Conservation (phyloP, 1,140 invertebrate genomes). For the Drosophila parabipectinata region DNA sequence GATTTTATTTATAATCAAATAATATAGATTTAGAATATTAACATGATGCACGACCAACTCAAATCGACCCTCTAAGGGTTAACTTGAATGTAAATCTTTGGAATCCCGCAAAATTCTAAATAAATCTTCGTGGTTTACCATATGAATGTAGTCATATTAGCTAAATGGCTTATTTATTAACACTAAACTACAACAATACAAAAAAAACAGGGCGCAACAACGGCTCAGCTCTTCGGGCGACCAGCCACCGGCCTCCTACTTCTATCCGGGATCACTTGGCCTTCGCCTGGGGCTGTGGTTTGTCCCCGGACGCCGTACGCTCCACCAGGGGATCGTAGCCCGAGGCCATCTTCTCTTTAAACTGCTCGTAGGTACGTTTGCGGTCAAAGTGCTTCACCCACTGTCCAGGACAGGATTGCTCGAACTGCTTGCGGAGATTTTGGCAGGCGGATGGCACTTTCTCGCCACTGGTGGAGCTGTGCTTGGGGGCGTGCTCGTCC, state of each 20-base stretch:
- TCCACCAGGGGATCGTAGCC: slow-evolving; percentile 90
- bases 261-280: slow-evolving; percentile 23
- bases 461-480: slow-evolving; percentile 80
- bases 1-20: too few relatives aligned
- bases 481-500: slow-evolving; percentile 87
- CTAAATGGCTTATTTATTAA: slow-evolving; percentile 55
- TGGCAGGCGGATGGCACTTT: slow-evolving; percentile 87
- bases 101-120: not conserved
- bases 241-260: not conserved
- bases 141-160: slow-evolving; percentile 26
- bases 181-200: slow-evolving; percentile 60
- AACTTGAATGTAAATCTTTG: not conserved
- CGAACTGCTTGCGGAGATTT: slow-evolving; percentile 91
- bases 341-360: slow-evolving; percentile 94
- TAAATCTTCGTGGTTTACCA: not conserved
- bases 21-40: too few relatives aligned
- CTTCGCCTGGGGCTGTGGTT: slow-evolving; percentile 12
- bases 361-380: slow-evolving; percentile 93
- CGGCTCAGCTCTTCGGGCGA: not conserved
- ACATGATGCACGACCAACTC: not conserved
- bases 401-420: slow-evolving; percentile 92
- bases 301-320: slow-evolving; percentile 25
- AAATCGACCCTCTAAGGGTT: slow-evolving; percentile 1
- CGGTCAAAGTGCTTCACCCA: slow-evolving; percentile 98
- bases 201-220: slow-evolving; percentile 43